Percentiles rank a stretch among this genome's conserved stretches.
phyloP scores from a whole-genome alignment of 2,888 invertebrate species.

The Leptinotarsa tumamoca region DNA sequence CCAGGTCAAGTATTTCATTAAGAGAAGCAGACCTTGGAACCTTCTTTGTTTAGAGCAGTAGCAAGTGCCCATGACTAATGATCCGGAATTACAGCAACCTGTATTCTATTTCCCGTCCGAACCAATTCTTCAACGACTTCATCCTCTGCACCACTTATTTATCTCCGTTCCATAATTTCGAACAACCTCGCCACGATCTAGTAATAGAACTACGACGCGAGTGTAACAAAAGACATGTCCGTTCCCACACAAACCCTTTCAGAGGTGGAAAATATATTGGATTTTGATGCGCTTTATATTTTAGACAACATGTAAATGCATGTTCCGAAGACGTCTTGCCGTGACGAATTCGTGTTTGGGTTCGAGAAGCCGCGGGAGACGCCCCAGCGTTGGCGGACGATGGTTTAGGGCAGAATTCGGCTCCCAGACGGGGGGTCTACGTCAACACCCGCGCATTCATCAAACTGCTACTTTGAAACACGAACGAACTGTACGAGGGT shows the following conservation, averaged over 20 bases:
- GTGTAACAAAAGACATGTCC: conserved; percentile 39
- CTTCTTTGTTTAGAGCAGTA: not conserved
- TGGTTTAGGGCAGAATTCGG: conserved; percentile 52
- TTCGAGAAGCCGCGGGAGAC: conserved; percentile 51
- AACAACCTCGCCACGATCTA: conserved; percentile 26
- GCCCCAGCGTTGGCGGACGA: conserved; percentile 37
- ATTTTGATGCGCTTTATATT: conserved; percentile 49
- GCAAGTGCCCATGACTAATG: not conserved
- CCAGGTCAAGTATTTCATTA: no score
- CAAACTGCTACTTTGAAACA: conserved; percentile 34
- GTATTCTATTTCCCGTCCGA: not conserved
- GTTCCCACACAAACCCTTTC: conserved; percentile 44
- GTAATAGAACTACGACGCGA: conserved; percentile 30
- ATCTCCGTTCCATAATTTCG: conserved; percentile 22
- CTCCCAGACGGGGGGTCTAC: conserved; percentile 50
- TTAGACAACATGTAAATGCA: conserved; percentile 54
- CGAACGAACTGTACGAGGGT: conserved; percentile 1
- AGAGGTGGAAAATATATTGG: conserved; percentile 44
- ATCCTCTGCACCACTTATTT: conserved; percentile 3
- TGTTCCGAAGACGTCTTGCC: conserved; percentile 51
- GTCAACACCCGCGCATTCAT: conserved; percentile 59
- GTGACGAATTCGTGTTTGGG: conserved; percentile 55
- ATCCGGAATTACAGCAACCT: not conserved
- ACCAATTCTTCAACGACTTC: conserved; percentile 11
- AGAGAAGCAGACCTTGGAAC: no score